Evolutionary conservation across 2,888 invertebrate genomes (phyloP), one percentile per base, ranked within the genome.

Genomic region (Athalia cordata): DNA sequence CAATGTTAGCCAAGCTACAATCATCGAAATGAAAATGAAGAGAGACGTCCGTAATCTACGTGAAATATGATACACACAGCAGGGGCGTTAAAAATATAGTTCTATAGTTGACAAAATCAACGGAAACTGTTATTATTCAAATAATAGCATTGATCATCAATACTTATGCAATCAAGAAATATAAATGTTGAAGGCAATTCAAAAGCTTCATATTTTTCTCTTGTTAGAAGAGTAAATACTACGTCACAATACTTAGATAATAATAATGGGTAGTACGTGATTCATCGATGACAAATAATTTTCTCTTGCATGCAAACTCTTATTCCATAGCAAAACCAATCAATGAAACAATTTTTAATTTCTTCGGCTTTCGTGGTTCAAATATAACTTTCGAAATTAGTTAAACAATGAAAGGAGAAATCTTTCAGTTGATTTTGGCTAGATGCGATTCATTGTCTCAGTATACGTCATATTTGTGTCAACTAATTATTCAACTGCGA

Each of bases 281-380:
- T 49, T 49, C 66, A 49, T 67, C 52, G 55, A 55, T 55, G 52
- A 57, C 52, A 68, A 68, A 57, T 6, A 45, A 68, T 55, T 68
- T 6, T 9, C 5, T 45, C 29, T 68, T 43, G 11, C 52, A 57
- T 47, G 7, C 49, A 75, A 29, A 29, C 29, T 29, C 29, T 29
- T 29, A 29, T 29, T 29, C 29, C 29, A 29, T 29, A 29, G 29
- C 29, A 29, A 66, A 78, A 75, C 55, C 11, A 55, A 49, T 66
- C 49, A 62, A 11, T 4, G 50, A 64, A 65, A 43, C n/a, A 29
- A 29, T 29, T 29, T 29, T 29, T 29, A 2, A 29, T 29, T 29
- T 29, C 29, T 29, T 29, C 2, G 29, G 29, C 29, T 29, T 29
- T 29, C 29, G 2, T 29, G 29, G 29, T 29, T 29, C 29, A 29